Evolutionary conservation across 2,113 vertebrate species (phyloP).

Genomic region (Alectura lathami): DNA sequence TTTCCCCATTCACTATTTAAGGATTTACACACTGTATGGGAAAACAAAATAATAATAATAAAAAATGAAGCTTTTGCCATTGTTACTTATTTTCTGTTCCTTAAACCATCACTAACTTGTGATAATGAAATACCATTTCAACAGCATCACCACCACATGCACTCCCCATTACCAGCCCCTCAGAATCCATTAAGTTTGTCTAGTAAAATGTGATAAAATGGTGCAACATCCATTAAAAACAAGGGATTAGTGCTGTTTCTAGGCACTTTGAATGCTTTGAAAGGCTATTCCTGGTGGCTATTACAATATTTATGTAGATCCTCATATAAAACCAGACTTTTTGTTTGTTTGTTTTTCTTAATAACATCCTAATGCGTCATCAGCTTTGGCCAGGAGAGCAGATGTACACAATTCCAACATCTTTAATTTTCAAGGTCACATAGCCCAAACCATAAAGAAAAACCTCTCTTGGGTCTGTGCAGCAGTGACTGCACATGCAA

Average conservation of each 20-base stretch:
- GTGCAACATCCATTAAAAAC: not conserved
- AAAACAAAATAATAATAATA: not conserved
- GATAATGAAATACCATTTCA: not conserved
- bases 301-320: not conserved
- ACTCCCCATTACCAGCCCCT: not conserved
- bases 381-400: not conserved
- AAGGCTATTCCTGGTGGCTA: not conserved
- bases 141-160: not conserved
- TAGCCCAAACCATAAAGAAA: not conserved
- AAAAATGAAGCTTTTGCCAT: not conserved
- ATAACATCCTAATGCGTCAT: not conserved
- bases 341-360: not conserved
- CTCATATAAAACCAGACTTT: not conserved
- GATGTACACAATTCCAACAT: not conserved
- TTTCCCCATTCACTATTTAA: not conserved
- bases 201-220: not conserved
- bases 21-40: not conserved
- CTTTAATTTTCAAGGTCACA: slow-evolving; percentile 24
- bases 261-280: not conserved
- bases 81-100: not conserved
- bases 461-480: not conserved
- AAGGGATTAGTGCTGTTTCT: not conserved
- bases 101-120: not conserved
- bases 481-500: not conserved
- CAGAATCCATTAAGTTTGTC: not conserved